These are phyloP conservation scores for Dipodomys merriami DNA, from an alignment of 2,113 vertebrate species.

Conservation along the genomic window DNA sequence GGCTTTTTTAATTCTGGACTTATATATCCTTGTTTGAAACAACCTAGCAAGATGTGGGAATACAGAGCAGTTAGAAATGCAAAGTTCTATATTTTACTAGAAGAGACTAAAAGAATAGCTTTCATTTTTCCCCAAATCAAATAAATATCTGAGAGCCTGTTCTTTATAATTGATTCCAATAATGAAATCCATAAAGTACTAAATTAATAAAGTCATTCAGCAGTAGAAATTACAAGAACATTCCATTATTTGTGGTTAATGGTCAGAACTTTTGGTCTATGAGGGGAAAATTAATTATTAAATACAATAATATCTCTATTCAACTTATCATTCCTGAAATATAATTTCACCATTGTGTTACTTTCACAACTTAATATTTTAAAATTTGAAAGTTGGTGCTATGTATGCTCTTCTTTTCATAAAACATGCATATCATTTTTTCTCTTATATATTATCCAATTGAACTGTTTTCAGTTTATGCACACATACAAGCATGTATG, in stretches of 20 bases:
- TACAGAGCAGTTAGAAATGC: neutral
- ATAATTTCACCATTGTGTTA: constrained; percentile 38
- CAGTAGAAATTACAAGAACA: constrained; percentile 44
- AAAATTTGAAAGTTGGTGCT: constrained; percentile 34
- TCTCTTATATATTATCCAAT: neutral
- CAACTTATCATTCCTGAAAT: constrained; percentile 46
- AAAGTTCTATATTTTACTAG: constrained; percentile 55
- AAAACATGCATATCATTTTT: constrained; percentile 21
- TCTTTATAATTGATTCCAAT: constrained; percentile 51
- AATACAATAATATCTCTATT: neutral
- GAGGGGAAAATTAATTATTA: constrained; percentile 61
- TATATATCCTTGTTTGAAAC: constrained; percentile 71
- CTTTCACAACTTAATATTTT: neutral
- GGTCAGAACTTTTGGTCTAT: constrained; percentile 57
- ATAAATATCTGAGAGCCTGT: constrained; percentile 29
- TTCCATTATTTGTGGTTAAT: constrained; percentile 62
- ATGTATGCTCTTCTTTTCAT: neutral
- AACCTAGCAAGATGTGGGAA: constrained; percentile 34
- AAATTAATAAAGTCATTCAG: constrained; percentile 68
- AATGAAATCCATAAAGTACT: constrained; percentile 62
- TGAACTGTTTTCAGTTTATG: neutral
- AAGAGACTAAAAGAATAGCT: neutral
- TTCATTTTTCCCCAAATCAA: constrained; percentile 38
- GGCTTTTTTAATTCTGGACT: constrained; percentile 56
- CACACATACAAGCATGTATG: neutral